phyloP scores from a whole-genome alignment of 2,113 vertebrate species.

The Morone chrysops region DNA sequence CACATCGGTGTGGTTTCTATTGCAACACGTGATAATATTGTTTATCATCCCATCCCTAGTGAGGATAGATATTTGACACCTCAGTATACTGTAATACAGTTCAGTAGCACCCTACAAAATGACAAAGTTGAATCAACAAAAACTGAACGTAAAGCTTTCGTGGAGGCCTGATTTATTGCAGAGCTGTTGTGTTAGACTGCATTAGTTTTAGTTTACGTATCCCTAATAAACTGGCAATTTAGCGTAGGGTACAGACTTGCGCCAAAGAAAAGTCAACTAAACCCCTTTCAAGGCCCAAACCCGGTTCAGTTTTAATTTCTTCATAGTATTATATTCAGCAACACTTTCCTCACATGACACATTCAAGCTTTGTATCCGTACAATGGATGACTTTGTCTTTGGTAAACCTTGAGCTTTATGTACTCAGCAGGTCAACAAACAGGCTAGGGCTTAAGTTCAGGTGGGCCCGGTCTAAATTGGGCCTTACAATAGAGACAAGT shows the following conservation, averaged over 20 bases:
- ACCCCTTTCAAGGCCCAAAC: background rate
- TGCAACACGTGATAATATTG: too few species aligned
- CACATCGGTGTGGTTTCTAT: too few species aligned
- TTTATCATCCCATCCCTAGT: background rate
- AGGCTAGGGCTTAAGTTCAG: constrained; percentile 54
- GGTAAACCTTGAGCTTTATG: constrained; percentile 26
- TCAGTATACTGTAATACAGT: background rate
- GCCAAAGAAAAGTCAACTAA: background rate
- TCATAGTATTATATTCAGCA: background rate
- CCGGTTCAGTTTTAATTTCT: background rate
- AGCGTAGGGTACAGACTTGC: background rate
- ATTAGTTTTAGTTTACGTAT: background rate
- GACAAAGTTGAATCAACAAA: background rate
- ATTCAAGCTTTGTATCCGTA: background rate
- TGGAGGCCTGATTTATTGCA: too few species aligned
- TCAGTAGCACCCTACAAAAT: too few species aligned
- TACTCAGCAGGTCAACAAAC: constrained; percentile 53
- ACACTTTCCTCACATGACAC: background rate
- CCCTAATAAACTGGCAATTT: background rate
- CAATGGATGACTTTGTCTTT: constrained; percentile 33
- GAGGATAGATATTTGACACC: too few species aligned
- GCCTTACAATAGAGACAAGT: constrained; percentile 73
- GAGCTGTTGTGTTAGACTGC: background rate
- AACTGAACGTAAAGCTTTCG: background rate
- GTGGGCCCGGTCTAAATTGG: constrained; percentile 65